phyloP scores from a whole-genome alignment of 2,888 invertebrate genomes.

The Melangyna quadrimaculata region DNA sequence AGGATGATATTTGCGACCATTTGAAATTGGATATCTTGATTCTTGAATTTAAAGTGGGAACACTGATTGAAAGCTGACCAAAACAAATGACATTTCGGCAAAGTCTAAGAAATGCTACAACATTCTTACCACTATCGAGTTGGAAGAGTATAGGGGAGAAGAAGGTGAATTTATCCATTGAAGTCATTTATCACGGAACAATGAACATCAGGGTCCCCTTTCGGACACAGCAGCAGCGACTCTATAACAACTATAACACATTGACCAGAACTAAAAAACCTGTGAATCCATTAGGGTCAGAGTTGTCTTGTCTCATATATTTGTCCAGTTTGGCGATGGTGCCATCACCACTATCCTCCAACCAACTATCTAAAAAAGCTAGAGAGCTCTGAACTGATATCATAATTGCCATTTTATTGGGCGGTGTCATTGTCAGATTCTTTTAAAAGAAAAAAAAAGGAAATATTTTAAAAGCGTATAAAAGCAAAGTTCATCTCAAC shows the following conservation, averaged over 20 bases:
- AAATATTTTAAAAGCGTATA: conserved; percentile 55
- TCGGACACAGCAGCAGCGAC: conserved; percentile 6
- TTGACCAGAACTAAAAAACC: conserved; percentile 38
- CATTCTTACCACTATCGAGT: conserved; percentile 39
- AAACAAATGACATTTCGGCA: conserved; percentile 65
- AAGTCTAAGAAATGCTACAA: conserved; percentile 52
- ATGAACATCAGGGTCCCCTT: conserved; percentile 47
- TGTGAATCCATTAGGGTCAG: conserved; percentile 69
- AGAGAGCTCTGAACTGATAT: conserved; percentile 47
- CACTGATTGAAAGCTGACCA: conserved; percentile 25
- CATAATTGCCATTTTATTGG: conserved; percentile 72
- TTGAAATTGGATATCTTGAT: too few relatives aligned
- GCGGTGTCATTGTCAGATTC: conserved; percentile 61
- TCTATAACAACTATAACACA: neutral
- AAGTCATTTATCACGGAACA: conserved; percentile 70
- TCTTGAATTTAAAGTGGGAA: neutral
- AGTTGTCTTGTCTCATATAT: conserved; percentile 55
- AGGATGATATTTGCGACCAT: too few relatives aligned
- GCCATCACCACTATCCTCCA: conserved; percentile 1
- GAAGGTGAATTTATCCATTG: conserved; percentile 28
- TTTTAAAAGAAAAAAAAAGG: neutral
- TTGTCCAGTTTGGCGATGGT: neutral
- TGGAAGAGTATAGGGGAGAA: neutral
- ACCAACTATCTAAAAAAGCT: neutral
- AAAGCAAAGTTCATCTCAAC: conserved; percentile 25